phyloP scores from a whole-genome alignment of 2,888 invertebrate species.

The Cephus spinipes region DNA sequence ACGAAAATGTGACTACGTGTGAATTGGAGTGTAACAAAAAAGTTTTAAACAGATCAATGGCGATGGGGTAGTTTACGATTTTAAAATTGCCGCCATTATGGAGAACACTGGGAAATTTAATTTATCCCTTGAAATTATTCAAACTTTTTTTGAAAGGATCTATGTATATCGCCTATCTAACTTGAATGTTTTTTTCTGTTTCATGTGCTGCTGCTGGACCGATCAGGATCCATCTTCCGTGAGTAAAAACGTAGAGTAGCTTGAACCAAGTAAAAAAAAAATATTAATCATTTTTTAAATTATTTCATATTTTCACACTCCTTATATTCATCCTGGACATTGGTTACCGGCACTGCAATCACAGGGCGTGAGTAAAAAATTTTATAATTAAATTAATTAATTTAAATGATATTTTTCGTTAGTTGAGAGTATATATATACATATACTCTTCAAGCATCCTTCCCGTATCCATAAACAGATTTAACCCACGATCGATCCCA shows the following conservation, averaged over 20 bases:
- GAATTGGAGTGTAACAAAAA: neutral
- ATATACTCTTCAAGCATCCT: neutral
- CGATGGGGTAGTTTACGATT: neutral
- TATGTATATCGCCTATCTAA: neutral
- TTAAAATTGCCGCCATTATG: neutral
- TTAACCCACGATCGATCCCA: neutral
- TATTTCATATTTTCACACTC: conserved; percentile 10
- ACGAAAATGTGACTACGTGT: neutral
- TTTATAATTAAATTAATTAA: neutral
- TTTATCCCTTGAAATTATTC: neutral
- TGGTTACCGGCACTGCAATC: neutral
- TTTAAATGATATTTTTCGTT: too few relatives aligned
- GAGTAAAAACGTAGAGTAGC: conserved; percentile 44
- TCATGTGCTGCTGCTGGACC: conserved; percentile 38
- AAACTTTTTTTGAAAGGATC: too few relatives aligned
- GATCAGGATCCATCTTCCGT: conserved; percentile 64
- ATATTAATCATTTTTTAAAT: conserved; percentile 1
- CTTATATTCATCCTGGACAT: neutral
- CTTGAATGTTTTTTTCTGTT: conserved; percentile 46
- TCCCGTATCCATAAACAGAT: neutral
- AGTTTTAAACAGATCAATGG: neutral
- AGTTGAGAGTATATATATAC: too few relatives aligned
- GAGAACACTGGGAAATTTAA: neutral
- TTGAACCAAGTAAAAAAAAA: neutral
- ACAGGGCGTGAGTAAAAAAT: conserved; percentile 29